Evolutionary conservation across 2,113 vertebrate genomes (phyloP).

Genomic region (Ptilonorhynchus violaceus): DNA sequence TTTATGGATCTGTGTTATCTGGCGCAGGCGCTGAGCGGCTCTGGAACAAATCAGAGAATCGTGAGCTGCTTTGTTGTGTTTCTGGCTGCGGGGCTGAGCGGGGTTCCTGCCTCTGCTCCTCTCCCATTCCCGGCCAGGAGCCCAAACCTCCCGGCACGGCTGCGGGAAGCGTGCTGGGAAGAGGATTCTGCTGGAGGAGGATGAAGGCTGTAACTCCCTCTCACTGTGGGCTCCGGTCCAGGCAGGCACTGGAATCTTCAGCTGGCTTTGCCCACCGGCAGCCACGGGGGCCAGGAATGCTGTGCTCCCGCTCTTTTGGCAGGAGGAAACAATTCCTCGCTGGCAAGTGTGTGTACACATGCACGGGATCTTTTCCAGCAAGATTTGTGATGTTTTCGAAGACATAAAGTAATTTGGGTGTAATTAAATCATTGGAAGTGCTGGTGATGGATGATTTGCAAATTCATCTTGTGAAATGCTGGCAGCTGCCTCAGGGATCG

Average conservation of each 20-base stretch:
- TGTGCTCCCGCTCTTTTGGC: not conserved
- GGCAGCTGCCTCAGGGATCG: not conserved
- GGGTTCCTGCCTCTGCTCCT: not conserved
- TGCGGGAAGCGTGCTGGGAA: not conserved
- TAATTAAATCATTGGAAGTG: not conserved
- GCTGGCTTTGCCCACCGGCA: not conserved
- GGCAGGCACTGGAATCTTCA: not conserved
- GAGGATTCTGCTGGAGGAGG: not conserved
- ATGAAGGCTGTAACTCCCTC: not conserved
- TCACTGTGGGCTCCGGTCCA: not conserved
- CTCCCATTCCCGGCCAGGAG: rapidly evolving
- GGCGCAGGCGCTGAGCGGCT: not conserved
- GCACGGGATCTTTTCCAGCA: not conserved
- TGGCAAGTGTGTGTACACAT: not conserved
- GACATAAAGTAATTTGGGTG: not conserved
- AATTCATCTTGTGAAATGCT: not conserved
- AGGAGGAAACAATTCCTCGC: not conserved
- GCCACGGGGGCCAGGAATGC: not conserved
- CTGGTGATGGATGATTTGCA: not conserved
- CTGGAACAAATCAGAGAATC: not conserved
- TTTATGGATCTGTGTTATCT: not conserved
- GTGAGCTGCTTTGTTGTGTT: not conserved
- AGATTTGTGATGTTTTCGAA: not conserved
- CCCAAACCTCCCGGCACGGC: rapidly evolving
- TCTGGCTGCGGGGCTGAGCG: not conserved